These are phyloP conservation scores for Takifugu rubripes DNA, from an alignment of 2,797 vertebrate species.

Conservation along the genomic window DNA sequence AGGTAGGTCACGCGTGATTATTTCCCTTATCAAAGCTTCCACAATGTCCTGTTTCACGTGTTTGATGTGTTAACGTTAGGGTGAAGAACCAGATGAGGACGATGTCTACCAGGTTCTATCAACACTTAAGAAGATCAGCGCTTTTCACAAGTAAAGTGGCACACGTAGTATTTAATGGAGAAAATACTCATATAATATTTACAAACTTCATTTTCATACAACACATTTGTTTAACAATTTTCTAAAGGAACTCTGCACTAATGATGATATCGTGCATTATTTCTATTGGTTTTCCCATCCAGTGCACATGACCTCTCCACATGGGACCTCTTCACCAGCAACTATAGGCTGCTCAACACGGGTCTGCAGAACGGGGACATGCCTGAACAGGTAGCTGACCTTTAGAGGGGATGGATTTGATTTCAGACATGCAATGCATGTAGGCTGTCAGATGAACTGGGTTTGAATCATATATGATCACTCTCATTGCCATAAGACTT, in stretches of 20 bases:
- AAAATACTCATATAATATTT: too few relatives aligned
- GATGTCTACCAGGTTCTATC: constrained; percentile 95
- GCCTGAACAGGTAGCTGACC: constrained; percentile 88
- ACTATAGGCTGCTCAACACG: constrained; percentile 93
- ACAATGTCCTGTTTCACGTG: constrained; percentile 6
- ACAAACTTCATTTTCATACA: too few relatives aligned
- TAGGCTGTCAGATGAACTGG: background rate
- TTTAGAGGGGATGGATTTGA: too few relatives aligned
- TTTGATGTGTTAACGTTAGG: constrained; percentile 67
- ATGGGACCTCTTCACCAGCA: constrained; percentile 98
- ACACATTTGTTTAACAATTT: too few relatives aligned
- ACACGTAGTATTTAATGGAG: background rate
- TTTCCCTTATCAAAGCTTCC: background rate
- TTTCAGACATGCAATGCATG: background rate
- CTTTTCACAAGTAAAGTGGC: constrained; percentile 90
- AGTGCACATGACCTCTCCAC: constrained; percentile 96
- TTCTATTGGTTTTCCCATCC: constrained; percentile 7
- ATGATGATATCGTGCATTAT: background rate
- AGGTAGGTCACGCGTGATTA: constrained; percentile 72
- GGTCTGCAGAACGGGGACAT: constrained; percentile 98
- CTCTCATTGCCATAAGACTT: background rate
- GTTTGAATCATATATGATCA: background rate
- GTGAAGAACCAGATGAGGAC: constrained; percentile 95
- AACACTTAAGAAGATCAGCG: constrained; percentile 95
- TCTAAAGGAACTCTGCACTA: background rate